Conservation (phyloP, 2,797 vertebrate genomes). For the Amazona ochrocephala region DNA sequence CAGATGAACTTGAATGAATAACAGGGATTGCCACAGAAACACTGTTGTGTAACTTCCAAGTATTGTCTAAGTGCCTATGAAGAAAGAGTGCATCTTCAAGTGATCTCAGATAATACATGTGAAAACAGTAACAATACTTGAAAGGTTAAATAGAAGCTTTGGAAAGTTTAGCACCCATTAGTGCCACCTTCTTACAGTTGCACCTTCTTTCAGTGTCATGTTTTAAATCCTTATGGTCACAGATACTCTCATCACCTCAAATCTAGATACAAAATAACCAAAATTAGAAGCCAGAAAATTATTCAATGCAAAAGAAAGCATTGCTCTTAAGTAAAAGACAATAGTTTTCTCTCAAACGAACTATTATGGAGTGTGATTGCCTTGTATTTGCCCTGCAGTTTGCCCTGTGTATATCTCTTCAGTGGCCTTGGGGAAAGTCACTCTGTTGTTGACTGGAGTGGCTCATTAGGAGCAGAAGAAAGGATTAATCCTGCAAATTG, state of each 20-base stretch:
- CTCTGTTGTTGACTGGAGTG: rapidly evolving
- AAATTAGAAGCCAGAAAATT: not conserved
- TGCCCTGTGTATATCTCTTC: not conserved
- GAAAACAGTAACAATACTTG: not conserved
- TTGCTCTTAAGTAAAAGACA: not conserved
- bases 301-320: not conserved
- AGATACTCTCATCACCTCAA: not conserved
- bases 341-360: not conserved
- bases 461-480: not conserved
- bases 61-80: not conserved
- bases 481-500: not conserved
- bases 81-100: not conserved
- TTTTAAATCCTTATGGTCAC: not conserved
- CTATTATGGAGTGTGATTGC: rapidly evolving
- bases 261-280: not conserved
- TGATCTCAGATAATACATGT: not conserved
- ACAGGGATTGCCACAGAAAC: not conserved
- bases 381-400: not conserved
- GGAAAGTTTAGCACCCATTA: not conserved
- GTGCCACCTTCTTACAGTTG: not conserved
- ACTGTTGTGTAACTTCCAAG: not conserved
- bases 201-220: not conserved
- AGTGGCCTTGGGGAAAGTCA: not conserved
- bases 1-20: not conserved
- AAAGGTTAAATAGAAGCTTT: not conserved